Conservation (phyloP, 2,888 invertebrate genomes). For the Norana najaformis region DNA sequence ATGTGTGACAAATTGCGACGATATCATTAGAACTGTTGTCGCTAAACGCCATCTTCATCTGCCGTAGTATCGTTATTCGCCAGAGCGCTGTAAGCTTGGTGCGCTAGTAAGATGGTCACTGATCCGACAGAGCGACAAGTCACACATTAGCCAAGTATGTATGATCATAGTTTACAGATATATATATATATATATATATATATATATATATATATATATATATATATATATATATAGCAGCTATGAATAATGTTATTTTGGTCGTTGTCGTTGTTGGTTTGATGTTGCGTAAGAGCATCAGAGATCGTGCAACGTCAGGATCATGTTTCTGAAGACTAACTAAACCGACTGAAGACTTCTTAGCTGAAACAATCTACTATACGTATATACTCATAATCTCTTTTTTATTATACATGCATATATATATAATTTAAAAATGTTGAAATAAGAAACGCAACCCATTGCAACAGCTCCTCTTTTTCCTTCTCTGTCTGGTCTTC, state of each 20-base stretch:
- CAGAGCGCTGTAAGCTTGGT: neutral
- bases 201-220: too few relatives aligned
- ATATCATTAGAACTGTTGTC: neutral
- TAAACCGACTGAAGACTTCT: too few relatives aligned
- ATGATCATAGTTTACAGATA: neutral
- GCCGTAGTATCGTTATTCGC: neutral
- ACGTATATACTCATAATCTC: too few relatives aligned
- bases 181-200: too few relatives aligned
- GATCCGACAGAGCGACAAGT: neutral
- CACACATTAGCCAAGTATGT: neutral
- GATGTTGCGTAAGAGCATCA: neutral
- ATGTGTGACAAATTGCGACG: neutral
- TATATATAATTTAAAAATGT: neutral
- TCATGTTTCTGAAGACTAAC: neutral
- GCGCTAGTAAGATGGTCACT: conserved; percentile 5
- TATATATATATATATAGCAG: too few relatives aligned
- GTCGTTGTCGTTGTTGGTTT: neutral
- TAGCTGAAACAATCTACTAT: too few relatives aligned
- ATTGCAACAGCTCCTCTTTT: too few relatives aligned
- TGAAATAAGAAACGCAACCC: too few relatives aligned
- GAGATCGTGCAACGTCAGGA: neutral
- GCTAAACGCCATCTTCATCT: neutral
- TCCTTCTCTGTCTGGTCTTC: too few relatives aligned
- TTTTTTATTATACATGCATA: too few relatives aligned
- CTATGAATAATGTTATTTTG: too few relatives aligned